Evolutionary conservation across 2,888 invertebrate species (phyloP), one percentile per base, ranked within the genome.

Genomic region (Seira musarum): DNA sequence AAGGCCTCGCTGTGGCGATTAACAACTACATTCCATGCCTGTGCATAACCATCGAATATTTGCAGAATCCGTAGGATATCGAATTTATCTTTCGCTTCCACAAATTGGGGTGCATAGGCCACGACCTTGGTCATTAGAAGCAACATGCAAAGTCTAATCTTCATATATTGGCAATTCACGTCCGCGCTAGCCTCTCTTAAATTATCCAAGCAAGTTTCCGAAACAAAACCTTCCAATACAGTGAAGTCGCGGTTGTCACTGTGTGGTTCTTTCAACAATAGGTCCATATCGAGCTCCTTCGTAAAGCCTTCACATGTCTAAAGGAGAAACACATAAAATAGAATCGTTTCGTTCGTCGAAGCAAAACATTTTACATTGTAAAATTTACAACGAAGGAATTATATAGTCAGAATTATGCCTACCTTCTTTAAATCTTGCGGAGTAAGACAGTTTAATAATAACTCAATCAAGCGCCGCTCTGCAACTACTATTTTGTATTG

Each of bases 401-500:
- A 25, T 10, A 24, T n/a, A n/a, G n/a, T n/a, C n/a, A n/a, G n/a
- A n/a, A n/a, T n/a, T n/a, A n/a, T n/a, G n/a, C 15, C 10, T 30
- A 72, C 79, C 71, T 60, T 72, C 6, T 21, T 1, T 19, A 73
- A 19, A 0, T 72, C 65, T 1, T 49, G 69, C 1, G 49, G 82
- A 22, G 86, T 88, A 88, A 89, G 89, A 83, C 89, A 88, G 83
- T 91, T 90, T 49, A 90, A 90, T 21, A 92, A 90, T 80, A 96
- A 90, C 88, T 94, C 93, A 82, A 94, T 89, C 66, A 95, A 89
- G 88, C 93, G 92, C 83, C 93, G 92, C 89, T 92, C 96, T 72
- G 91, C 91, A 71, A 91, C 92, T 82, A 91, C 91, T 84, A 90
- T 91, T 81, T 91, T 93, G 88, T 93, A 93, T 89, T 97, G 95